Evolutionary conservation across 2,888 invertebrate species (phyloP).

Genomic region (Asteroscopus sphinx): DNA sequence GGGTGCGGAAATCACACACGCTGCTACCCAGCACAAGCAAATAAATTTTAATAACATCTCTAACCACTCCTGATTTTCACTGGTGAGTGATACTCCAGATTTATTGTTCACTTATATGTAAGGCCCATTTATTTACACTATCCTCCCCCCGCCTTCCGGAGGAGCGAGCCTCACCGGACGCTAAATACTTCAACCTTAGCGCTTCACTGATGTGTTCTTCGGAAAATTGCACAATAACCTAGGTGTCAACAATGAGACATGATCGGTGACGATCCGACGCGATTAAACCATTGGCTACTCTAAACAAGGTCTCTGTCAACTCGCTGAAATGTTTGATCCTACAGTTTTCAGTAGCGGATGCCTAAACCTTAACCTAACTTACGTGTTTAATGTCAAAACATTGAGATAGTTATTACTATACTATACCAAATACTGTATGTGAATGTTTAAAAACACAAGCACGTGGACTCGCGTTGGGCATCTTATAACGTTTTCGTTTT

Average conservation of each 20-base stretch:
- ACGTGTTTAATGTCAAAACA: neutral
- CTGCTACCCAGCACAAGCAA: slow-evolving; percentile 66
- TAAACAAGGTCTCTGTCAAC: slow-evolving; percentile 62
- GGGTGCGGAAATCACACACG: slow-evolving; percentile 70
- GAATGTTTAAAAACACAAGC: too few species aligned
- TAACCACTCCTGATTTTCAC: slow-evolving; percentile 76
- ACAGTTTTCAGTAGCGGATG: neutral
- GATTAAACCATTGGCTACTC: slow-evolving; percentile 70
- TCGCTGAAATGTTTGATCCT: slow-evolving; percentile 33
- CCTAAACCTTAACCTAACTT: neutral
- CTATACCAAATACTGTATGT: too few species aligned
- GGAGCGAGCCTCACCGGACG: slow-evolving; percentile 79
- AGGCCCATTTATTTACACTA: slow-evolving; percentile 87
- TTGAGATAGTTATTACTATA: too few species aligned
- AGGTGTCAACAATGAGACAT: slow-evolving; percentile 85
- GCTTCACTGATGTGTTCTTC: slow-evolving; percentile 84
- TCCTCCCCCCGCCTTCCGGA: slow-evolving; percentile 86
- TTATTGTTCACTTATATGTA: slow-evolving; percentile 85
- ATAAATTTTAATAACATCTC: slow-evolving; percentile 76
- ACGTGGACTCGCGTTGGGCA: too few species aligned
- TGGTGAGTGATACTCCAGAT: slow-evolving; percentile 84
- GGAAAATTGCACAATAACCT: slow-evolving; percentile 86
- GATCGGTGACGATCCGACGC: slow-evolving; percentile 74
- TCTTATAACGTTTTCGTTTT: too few species aligned
- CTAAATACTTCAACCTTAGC: slow-evolving; percentile 90